phyloP scores from a whole-genome alignment of 2,113 vertebrate species.

The Gadus macrocephalus region DNA sequence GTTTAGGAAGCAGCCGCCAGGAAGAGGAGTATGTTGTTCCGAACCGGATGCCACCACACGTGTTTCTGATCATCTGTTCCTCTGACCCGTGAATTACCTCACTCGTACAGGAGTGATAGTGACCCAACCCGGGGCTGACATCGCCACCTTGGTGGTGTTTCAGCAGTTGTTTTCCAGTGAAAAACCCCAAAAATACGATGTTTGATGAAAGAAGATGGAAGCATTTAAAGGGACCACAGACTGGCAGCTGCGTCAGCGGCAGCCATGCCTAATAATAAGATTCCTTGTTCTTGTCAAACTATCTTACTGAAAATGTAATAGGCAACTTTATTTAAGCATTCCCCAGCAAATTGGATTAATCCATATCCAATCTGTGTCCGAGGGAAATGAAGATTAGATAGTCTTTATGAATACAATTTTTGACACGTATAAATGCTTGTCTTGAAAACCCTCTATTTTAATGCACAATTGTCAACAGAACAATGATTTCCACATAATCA shows the following conservation, averaged over 20 bases:
- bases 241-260: slow-evolving; percentile 25
- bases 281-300: slow-evolving; percentile 27
- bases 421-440: too few species aligned
- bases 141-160: slow-evolving; percentile 13
- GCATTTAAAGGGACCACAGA: slow-evolving; percentile 12
- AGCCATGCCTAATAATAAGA: slow-evolving; percentile 44
- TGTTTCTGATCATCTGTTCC: slow-evolving; percentile 43
- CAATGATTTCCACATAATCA: too few species aligned
- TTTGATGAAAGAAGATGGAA: slow-evolving; percentile 2
- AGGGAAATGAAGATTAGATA: background rate
- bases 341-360: slow-evolving; percentile 7
- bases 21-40: slow-evolving; percentile 20
- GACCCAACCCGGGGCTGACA: slow-evolving; percentile 19
- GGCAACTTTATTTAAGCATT: slow-evolving; percentile 12
- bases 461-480: too few species aligned
- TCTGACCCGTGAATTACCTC: slow-evolving; percentile 36
- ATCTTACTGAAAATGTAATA: slow-evolving; percentile 34
- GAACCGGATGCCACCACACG: slow-evolving; percentile 26
- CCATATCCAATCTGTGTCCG: background rate
- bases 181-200: slow-evolving; percentile 7
- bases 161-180: slow-evolving; percentile 31
- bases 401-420: background rate
- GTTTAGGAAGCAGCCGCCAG: slow-evolving; percentile 12
- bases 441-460: too few species aligned
- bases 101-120: slow-evolving; percentile 7